Base-by-base conservation (phyloP, 2,888 invertebrate species). In the Leptinotarsa tumamoca region DNA sequence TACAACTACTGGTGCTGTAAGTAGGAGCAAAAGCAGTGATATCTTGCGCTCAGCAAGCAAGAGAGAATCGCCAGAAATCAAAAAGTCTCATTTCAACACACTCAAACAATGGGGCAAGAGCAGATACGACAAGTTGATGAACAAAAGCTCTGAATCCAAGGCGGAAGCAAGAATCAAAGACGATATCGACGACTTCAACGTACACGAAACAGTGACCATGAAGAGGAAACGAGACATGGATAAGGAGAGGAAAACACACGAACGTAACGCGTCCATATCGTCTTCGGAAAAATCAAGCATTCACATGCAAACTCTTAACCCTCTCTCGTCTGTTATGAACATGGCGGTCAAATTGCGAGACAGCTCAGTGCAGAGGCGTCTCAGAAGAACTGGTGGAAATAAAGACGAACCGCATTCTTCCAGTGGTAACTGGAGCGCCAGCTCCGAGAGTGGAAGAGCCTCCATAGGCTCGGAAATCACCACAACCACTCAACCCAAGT, bases 361-460 rank as follows among this genome's bases (percentile, higher is more conserved):
- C 82, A 93, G 94, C 71, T 93, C 95, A 3, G 91, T 92, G 52
- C 93, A 94, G 87, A 91, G 94, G 82, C 89, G 95, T 80, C 91
- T 94, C 84, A 90, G 95, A 76, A 90, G 94, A 78, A 92, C 92
- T 54, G 93, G 92, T 21, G 89, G 90, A 67, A 89, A 90, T 72
- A 94, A 94, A 87, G 96, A 96, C 79, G 95, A 96, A 85, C 94
- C 94, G 52, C 95, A 96, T 88, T 96, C 96, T 1, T 96, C 96
- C 17, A 95, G 95, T 84, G 98, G 98, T 56, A 97, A 98, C 89
- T 98, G 98, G 98, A 96, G 96, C 81, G 97, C 96, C 2, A 97
- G 96, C 85, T 96, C 96, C 0, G 96, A 96, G 87, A 96, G 95
- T 72, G 96, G 96, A 23, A 90, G 96, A 78, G 95, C 95, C 5